Evolutionary conservation across 2,888 invertebrate species (phyloP).

Genomic region (Pristionchus maxplancki): DNA sequence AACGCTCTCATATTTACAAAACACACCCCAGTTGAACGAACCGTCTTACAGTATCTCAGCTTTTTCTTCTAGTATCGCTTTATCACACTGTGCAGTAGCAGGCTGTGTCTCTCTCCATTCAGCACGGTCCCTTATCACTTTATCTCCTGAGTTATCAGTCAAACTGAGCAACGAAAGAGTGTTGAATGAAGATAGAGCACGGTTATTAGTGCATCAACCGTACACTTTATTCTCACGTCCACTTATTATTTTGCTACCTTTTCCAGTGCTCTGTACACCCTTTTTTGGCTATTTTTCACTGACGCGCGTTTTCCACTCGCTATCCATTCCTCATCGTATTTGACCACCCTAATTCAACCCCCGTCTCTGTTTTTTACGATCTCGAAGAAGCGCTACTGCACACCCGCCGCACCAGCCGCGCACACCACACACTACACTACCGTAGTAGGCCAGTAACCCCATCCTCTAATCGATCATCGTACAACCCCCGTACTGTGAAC

Average conservation of each 20-base stretch:
- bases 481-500: too few relatives aligned
- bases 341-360: neutral
- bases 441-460: neutral
- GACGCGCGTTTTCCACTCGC: neutral
- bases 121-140: neutral
- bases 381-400: slow-evolving; percentile 23
- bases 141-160: too few relatives aligned
- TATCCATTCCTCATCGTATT: slow-evolving; percentile 3
- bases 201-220: neutral
- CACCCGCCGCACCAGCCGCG: slow-evolving; percentile 15
- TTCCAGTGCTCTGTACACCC: too few relatives aligned
- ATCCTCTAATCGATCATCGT: neutral
- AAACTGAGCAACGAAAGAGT: neutral
- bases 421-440: neutral
- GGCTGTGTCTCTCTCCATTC: neutral
- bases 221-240: neutral
- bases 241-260: neutral
- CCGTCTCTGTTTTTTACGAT: neutral
- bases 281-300: neutral
- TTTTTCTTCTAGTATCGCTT: neutral
- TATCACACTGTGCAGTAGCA: neutral
- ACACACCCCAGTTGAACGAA: neutral
- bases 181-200: neutral
- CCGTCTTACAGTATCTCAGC: neutral
- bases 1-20: neutral